A percentile compares a stretch with the other conserved stretches of the same genome.
Conservation (phyloP, 2,113 vertebrate species). For the Gavialis gangeticus region DNA sequence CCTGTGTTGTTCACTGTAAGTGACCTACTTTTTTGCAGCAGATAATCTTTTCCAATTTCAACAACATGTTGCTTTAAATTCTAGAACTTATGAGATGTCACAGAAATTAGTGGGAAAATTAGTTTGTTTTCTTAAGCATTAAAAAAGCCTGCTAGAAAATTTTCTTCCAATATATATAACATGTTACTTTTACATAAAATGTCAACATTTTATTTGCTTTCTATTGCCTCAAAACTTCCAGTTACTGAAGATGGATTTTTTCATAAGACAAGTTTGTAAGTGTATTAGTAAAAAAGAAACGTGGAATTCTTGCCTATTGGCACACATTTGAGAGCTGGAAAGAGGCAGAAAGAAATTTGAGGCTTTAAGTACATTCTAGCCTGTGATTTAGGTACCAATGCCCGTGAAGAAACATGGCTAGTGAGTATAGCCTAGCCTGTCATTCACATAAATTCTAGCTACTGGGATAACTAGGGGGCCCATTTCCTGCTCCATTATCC, state of each 20-base stretch:
- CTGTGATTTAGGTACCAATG: neutral
- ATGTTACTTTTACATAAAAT: neutral
- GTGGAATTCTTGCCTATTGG: neutral
- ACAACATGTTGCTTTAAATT: neutral
- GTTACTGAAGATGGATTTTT: neutral
- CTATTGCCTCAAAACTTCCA: neutral
- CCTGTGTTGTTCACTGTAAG: accelerated
- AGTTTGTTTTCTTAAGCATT: neutral
- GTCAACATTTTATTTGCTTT: neutral
- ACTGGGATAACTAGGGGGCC: neutral
- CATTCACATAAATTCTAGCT: too few species aligned
- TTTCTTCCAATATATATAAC: neutral
- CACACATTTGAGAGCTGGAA: neutral
- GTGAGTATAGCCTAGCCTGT: neutral
- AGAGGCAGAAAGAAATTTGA: neutral
- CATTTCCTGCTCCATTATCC: neutral
- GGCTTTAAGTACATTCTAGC: neutral
- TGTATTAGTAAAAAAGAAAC: neutral
- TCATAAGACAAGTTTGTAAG: neutral
- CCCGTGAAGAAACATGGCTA: neutral
- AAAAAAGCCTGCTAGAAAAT: neutral
- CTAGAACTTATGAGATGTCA: neutral
- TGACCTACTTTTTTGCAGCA: neutral
- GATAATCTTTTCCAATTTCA: accelerated
- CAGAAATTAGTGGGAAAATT: neutral